phyloP scores from a whole-genome alignment of 2,888 invertebrate species.

The Synanthedon formicaeformis region DNA sequence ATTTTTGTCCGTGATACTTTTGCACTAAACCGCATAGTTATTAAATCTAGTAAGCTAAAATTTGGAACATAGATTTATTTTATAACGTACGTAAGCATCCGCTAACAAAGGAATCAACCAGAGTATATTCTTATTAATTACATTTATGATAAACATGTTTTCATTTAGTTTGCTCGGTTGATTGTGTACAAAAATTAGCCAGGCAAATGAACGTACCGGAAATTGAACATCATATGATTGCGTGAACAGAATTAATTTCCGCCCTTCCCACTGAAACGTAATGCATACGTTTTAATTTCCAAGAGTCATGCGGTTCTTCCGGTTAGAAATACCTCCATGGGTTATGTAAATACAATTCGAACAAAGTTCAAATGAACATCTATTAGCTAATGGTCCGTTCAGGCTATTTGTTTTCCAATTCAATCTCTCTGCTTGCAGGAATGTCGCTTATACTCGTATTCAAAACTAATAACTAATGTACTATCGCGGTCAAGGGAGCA shows the following conservation, averaged over 20 bases:
- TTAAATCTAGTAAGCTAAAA: too few relatives aligned
- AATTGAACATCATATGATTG: conserved; percentile 29
- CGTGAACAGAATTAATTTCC: conserved; percentile 37
- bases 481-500: too few relatives aligned
- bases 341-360: neutral
- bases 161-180: neutral
- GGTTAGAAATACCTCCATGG: neutral
- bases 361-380: neutral
- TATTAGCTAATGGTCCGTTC: too few relatives aligned
- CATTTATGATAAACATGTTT: neutral
- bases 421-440: too few relatives aligned
- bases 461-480: too few relatives aligned
- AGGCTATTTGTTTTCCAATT: too few relatives aligned
- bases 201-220: conserved; percentile 14
- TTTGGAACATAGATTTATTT: too few relatives aligned
- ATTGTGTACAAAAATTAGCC: neutral
- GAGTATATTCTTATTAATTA: neutral
- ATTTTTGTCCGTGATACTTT: too few relatives aligned
- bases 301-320: conserved; percentile 8
- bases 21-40: too few relatives aligned
- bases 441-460: too few relatives aligned
- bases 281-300: conserved; percentile 20
- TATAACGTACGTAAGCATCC: too few relatives aligned
- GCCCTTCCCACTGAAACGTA: conserved; percentile 17
- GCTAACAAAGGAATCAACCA: too few relatives aligned